Evolutionary conservation across 1,140 invertebrate species (phyloP).

Genomic region (Brachystomella parvula): DNA sequence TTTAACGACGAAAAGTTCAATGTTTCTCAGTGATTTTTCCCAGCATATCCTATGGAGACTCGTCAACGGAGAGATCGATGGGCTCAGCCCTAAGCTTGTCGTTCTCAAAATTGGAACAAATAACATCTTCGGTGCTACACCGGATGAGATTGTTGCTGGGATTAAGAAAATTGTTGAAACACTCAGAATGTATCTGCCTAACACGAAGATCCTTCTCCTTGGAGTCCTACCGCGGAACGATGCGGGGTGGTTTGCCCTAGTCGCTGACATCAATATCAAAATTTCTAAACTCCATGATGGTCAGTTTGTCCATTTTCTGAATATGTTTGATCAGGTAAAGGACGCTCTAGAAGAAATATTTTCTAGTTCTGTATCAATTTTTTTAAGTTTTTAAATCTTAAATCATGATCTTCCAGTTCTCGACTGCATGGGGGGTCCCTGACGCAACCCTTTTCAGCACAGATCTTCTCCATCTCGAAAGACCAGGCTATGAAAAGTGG

Average conservation of each 20-base stretch:
- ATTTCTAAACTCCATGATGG: constrained; percentile 16
- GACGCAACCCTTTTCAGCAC: constrained; percentile 8
- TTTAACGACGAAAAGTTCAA: too few relatives aligned
- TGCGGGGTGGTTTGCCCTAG: neutral
- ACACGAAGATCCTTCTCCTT: constrained; percentile 22
- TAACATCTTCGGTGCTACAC: constrained; percentile 5
- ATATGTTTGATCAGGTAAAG: constrained; percentile 25
- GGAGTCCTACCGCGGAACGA: constrained; percentile 19
- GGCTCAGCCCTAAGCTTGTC: constrained; percentile 44
- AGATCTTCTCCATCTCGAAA: constrained; percentile 18
- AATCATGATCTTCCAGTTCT: too few relatives aligned
- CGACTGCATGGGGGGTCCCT: neutral
- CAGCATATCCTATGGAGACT: constrained; percentile 53
- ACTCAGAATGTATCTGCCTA: constrained; percentile 10
- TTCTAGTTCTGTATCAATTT: too few relatives aligned
- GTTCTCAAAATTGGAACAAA: constrained; percentile 32
- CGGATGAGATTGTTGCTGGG: constrained; percentile 6
- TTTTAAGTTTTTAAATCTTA: too few relatives aligned
- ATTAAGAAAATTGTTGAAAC: constrained; percentile 6
- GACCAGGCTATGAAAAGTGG: constrained; percentile 23
- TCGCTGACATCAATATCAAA: constrained; percentile 21
- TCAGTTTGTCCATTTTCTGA: constrained; percentile 11
- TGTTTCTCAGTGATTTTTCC: too few relatives aligned
- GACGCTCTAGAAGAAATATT: too few relatives aligned
- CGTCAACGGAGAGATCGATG: constrained; percentile 52